Conservation (phyloP, 2,113 vertebrate species). For the Tonatia bakeri region DNA sequence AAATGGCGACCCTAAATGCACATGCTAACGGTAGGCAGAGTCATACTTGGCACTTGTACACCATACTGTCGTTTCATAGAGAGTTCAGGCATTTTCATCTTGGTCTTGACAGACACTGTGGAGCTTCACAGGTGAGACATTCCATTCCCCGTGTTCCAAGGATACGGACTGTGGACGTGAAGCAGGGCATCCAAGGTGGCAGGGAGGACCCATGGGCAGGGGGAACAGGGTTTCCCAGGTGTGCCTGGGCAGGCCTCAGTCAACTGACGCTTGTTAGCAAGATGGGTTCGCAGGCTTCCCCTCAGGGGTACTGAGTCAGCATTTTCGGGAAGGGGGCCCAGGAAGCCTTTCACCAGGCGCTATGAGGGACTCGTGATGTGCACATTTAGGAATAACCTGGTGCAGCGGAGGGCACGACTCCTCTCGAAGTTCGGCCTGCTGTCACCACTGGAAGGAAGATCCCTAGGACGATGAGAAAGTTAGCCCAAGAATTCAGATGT, state of each 20-base stretch:
- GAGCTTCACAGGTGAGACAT: not conserved
- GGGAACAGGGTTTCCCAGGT: not conserved
- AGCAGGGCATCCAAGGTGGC: not conserved
- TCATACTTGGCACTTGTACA: not conserved
- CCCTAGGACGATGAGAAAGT: not conserved
- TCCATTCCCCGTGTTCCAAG: not conserved
- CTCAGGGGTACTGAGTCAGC: not conserved
- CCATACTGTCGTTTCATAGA: not conserved
- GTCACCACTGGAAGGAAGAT: not conserved
- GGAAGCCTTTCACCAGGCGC: not conserved
- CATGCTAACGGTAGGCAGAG: not conserved
- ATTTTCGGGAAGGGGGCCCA: not conserved
- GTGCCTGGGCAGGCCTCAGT: too few species aligned
- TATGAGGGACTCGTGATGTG: fast-evolving
- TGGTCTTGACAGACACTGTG: not conserved
- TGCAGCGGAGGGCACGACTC: not conserved
- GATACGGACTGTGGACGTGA: not conserved
- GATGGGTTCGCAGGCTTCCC: not conserved
- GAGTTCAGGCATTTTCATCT: not conserved
- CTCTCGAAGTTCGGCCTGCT: not conserved
- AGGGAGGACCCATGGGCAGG: too few species aligned
- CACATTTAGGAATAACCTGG: not conserved
- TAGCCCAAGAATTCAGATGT: not conserved
- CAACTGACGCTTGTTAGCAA: not conserved
- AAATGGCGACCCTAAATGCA: not conserved